Evolutionary conservation across 1,140 invertebrate genomes (phyloP), one percentile per base, ranked within the genome.

Genomic region (Wasmannia auropunctata): DNA sequence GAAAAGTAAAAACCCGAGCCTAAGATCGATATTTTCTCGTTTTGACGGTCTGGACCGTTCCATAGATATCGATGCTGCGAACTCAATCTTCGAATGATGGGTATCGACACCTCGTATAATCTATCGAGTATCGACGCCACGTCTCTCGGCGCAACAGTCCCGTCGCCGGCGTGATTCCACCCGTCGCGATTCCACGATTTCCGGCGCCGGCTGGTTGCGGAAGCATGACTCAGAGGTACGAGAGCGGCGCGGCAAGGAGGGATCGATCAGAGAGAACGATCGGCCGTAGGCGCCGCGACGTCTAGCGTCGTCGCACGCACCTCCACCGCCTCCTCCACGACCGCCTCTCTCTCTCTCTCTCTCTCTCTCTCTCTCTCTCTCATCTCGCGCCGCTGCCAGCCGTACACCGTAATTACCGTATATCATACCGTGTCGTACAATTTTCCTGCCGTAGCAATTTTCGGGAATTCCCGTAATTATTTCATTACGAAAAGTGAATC

Each of bases 181-280:
- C n/a, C n/a, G n/a, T n/a, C 46, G 37, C 51, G 14, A 72, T 72
- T 60, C 51, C 19, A 58, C 54, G 79, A 83, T 69, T 83, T 83
- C 79, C 79, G 79, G 79, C 79, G 79, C 79, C 79, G 67, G 37
- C 51, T 58, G 31, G 77, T 91, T 80, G 54, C 80, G 86, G 83
- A 90, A 89, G 91, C 92, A 95, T 95, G 94, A 95, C 91, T 95
- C 94, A 95, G 91, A 83, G n/a, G 87, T 77, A 34, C n/a, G n/a
- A 70, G 75, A 67, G 25, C 34, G 40, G 58, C 90, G 88, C 92
- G 88, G 86, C 88, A 90, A 91, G 88, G 91, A 93, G 91, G 87
- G 93, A 95, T 95, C 95, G 95, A 95, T 95, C 93, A 93, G 91
- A 92, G 91, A 86, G 91, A 92, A 93, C 92, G 91, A 94, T 94